Percentiles rank a stretch among this genome's conserved stretches.
These are phyloP conservation scores for Elegia similella DNA, from an alignment of 2,888 invertebrate genomes.

Conservation along the genomic window DNA sequence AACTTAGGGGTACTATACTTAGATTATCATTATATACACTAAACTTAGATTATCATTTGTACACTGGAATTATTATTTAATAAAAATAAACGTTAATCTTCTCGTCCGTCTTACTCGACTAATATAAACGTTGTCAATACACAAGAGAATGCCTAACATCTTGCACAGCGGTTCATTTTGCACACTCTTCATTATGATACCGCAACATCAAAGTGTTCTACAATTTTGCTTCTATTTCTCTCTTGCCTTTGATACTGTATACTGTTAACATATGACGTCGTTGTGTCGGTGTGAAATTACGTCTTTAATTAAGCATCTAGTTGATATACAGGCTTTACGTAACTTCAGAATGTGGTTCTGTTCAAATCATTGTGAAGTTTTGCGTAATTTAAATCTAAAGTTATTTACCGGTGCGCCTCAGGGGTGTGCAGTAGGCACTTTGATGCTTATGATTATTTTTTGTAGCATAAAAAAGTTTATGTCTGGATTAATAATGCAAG, in stretches of 20 bases:
- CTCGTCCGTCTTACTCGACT: neutral
- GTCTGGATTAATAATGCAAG: no score
- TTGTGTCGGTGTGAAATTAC: constrained; percentile 14
- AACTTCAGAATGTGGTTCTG: neutral
- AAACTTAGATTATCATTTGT: no score
- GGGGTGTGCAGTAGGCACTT: neutral
- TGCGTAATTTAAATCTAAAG: neutral
- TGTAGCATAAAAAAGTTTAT: no score
- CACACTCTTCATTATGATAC: constrained; percentile 22
- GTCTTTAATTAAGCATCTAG: constrained; percentile 18
- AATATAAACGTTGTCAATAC: constrained; percentile 2
- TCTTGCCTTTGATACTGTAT: constrained; percentile 13
- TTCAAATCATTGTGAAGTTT: neutral
- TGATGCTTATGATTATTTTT: neutral
- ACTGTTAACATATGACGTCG: constrained; percentile 5
- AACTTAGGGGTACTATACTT: no score
- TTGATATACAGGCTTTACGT: constrained; percentile 7
- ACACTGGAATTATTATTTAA: no score
- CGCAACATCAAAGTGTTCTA: constrained; percentile 21
- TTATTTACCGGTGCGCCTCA: neutral
- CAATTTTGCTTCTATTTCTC: constrained; percentile 14
- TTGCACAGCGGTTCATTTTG: constrained; percentile 20
- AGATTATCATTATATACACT: no score
- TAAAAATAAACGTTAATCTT: no score
- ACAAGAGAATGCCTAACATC: constrained; percentile 17